Percentiles rank a stretch among this genome's conserved stretches.
Conservation (phyloP, 2,888 invertebrate species). For the Brachypterus glaber region DNA sequence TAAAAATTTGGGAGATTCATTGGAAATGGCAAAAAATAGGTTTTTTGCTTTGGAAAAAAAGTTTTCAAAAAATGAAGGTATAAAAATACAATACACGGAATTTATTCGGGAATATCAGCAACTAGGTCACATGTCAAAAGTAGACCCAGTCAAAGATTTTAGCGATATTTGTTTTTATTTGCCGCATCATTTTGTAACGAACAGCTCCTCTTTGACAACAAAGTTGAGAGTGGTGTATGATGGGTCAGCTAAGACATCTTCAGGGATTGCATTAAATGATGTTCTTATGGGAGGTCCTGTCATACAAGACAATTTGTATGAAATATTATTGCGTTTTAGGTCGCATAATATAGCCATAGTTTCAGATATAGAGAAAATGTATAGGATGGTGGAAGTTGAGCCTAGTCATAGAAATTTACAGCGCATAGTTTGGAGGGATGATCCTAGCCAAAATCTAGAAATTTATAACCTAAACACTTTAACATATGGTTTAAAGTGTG, state of each 20-base stretch:
- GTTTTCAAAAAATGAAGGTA: too few species aligned
- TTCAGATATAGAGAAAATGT: conserved; percentile 23
- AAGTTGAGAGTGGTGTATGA: conserved; percentile 14
- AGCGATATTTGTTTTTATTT: conserved; percentile 10
- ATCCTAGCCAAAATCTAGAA: conserved; percentile 7
- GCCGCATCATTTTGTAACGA: conserved; percentile 15
- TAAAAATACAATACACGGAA: conserved; percentile 6
- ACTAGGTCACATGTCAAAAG: too few species aligned
- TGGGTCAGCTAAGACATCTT: conserved; percentile 9
- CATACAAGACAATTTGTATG: conserved; percentile 15
- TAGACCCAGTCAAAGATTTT: background rate
- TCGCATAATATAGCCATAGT: conserved; percentile 14
- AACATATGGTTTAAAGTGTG: conserved; percentile 3
- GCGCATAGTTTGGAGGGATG: conserved; percentile 14
- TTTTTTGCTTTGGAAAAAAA: too few species aligned
- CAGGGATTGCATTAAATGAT: conserved; percentile 11
- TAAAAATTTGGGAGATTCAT: conserved; percentile 3
- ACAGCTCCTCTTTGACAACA: conserved; percentile 6
- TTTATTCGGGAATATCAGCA: too few species aligned
- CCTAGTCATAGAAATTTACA: conserved; percentile 17
- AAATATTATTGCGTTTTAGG: conserved; percentile 20
- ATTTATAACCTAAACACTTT: conserved; percentile 9
- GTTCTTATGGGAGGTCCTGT: conserved; percentile 11
- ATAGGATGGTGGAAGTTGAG: conserved; percentile 14
- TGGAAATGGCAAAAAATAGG: background rate